Conservation (phyloP, 2,113 vertebrate species). For the Anhinga anhinga region DNA sequence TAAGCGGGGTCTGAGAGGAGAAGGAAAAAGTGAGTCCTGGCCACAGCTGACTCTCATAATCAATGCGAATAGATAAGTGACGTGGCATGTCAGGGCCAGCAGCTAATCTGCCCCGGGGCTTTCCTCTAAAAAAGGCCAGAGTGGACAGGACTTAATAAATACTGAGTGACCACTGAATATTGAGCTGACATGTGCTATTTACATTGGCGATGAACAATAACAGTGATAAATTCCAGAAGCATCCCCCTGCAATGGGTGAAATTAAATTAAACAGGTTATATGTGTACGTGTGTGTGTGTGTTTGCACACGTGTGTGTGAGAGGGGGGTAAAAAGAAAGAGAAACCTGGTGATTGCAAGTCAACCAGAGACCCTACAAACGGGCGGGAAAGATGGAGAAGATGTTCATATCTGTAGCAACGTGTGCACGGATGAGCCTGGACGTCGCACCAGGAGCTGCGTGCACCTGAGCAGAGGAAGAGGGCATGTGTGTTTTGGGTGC, state of each 20-base stretch:
- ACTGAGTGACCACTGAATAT: constrained; percentile 75
- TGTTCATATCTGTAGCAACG: not conserved
- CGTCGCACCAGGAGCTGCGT: fast-evolving
- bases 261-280: constrained; percentile 59
- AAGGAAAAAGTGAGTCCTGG: constrained; percentile 61
- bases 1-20: constrained; percentile 72
- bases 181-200: constrained; percentile 70
- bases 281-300: not conserved
- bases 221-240: constrained; percentile 75
- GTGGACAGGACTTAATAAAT: constrained; percentile 80
- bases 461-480: not conserved
- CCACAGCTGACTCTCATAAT: constrained; percentile 84
- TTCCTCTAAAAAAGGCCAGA: constrained; percentile 73
- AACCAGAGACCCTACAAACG: fast-evolving
- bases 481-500: fast-evolving
- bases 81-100: constrained; percentile 65
- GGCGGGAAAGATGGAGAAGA: not conserved
- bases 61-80: constrained; percentile 77
- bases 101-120: constrained; percentile 68
- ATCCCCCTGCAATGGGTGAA: not conserved
- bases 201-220: constrained; percentile 50
- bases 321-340: not conserved
- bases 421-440: not conserved
- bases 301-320: not conserved
- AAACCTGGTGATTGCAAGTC: not conserved